These are phyloP conservation scores for Meandrina meandrites DNA, from an alignment of 92 coral and sea anemone genomes.

Conservation along the genomic window DNA sequence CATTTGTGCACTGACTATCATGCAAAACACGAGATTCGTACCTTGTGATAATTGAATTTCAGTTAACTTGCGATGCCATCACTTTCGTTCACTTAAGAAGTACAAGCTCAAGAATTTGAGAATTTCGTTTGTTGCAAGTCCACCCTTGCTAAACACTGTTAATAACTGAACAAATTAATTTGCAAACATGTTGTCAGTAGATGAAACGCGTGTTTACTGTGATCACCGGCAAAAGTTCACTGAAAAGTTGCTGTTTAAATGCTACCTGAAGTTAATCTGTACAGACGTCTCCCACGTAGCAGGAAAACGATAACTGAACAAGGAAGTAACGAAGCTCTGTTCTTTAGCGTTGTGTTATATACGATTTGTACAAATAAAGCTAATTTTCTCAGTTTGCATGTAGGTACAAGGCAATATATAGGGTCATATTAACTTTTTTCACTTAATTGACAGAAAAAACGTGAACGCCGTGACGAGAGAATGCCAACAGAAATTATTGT, in stretches of 20 bases:
- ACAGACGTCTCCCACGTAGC: neutral
- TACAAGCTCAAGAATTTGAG: neutral
- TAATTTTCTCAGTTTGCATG: neutral
- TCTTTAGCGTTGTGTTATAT: neutral
- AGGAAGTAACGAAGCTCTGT: neutral
- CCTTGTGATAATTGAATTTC: neutral
- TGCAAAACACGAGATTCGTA: neutral
- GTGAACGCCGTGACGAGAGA: neutral
- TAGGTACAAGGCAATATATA: neutral
- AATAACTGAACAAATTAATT: neutral
- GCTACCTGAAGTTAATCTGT: neutral
- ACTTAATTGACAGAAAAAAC: neutral
- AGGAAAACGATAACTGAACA: neutral
- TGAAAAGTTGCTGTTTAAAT: neutral
- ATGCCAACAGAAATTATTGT: too few species aligned
- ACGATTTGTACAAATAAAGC: neutral
- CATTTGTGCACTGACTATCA: neutral
- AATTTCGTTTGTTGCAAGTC: too few species aligned
- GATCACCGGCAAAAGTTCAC: too few species aligned
- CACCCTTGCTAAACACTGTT: neutral
- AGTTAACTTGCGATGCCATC: neutral
- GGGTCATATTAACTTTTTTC: neutral
- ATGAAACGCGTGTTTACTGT: neutral
- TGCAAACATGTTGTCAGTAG: neutral
- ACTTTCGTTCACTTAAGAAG: neutral